Evolutionary conservation across 1,140 invertebrate species (phyloP).

Genomic region (Gryllus bimaculatus): DNA sequence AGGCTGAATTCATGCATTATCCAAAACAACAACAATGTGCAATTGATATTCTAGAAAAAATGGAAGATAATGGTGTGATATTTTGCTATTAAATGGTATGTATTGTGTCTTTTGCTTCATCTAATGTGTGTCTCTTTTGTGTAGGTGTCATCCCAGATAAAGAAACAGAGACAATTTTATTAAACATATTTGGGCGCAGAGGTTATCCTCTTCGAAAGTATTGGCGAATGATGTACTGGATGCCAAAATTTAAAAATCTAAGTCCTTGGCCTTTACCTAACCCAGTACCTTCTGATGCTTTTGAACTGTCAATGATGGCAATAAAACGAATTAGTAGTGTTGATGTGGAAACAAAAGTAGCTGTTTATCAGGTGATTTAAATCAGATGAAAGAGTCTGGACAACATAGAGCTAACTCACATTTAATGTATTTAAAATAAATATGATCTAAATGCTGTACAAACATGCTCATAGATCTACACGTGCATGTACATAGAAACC

Average conservation of each 20-base stretch:
- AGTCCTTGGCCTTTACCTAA: slow-evolving; percentile 83
- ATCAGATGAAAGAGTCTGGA: too few species aligned
- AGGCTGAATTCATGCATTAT: slow-evolving; percentile 84
- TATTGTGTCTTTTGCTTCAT: not conserved
- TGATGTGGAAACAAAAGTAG: slow-evolving; percentile 66
- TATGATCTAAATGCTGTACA: too few species aligned
- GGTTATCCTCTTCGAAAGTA: slow-evolving; percentile 72
- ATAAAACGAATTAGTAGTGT: slow-evolving; percentile 76
- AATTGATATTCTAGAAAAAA: slow-evolving; percentile 75
- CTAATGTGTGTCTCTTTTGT: slow-evolving; percentile 16
- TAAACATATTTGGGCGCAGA: slow-evolving; percentile 73
- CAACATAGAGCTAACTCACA: too few species aligned
- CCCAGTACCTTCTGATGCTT: slow-evolving; percentile 57
- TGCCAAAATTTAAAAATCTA: slow-evolving; percentile 89
- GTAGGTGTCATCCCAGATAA: slow-evolving; percentile 80
- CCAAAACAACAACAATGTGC: slow-evolving; percentile 90
- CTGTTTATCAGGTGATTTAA: slow-evolving; percentile 50
- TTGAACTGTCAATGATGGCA: slow-evolving; percentile 77
- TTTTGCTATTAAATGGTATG: slow-evolving; percentile 11
- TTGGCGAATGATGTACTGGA: slow-evolving; percentile 94
- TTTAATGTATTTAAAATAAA: too few species aligned
- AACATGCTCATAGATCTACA: too few species aligned
- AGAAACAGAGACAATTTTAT: slow-evolving; percentile 72
- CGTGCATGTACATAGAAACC: too few species aligned
- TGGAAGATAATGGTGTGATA: slow-evolving; percentile 72